phyloP scores from a whole-genome alignment of 2,888 invertebrate species.

The Lutraria lutraria region DNA sequence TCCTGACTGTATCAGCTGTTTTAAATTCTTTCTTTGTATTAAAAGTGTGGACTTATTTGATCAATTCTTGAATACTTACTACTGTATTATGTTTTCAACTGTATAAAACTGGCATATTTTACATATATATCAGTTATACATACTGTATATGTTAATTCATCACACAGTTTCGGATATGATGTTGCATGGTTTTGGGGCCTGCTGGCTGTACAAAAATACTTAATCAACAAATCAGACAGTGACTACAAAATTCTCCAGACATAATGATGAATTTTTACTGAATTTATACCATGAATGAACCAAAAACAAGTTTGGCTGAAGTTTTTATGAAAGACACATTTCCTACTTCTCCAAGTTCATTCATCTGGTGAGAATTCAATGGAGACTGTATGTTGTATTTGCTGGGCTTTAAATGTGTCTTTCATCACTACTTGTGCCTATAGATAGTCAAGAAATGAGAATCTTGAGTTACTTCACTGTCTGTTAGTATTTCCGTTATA shows the following conservation, averaged over 20 bases:
- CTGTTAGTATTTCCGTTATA: neutral
- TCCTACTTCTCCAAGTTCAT: slow-evolving; percentile 24
- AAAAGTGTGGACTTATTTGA: no score
- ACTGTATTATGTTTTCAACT: neutral
- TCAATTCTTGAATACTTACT: no score
- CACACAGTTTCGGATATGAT: slow-evolving; percentile 18
- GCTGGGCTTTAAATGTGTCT: slow-evolving; percentile 26
- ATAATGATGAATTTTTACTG: neutral
- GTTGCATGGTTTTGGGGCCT: slow-evolving; percentile 13
- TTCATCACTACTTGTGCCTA: slow-evolving; percentile 36
- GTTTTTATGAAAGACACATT: slow-evolving; percentile 46
- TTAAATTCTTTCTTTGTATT: no score
- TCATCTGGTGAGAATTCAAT: slow-evolving; percentile 8
- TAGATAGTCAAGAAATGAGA: neutral
- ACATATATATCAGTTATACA: neutral
- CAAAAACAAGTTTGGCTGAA: slow-evolving; percentile 19
- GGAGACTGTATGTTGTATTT: slow-evolving; percentile 31
- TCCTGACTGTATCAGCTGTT: neutral
- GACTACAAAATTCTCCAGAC: neutral
- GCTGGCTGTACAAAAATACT: slow-evolving; percentile 4
- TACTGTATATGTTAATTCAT: neutral
- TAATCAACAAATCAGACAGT: neutral
- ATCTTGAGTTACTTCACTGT: neutral
- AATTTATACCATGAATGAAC: neutral
- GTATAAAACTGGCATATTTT: neutral